Evolutionary conservation across 2,888 invertebrate species (phyloP), one percentile per base, ranked within the genome.

Genomic region (Agrochola circellaris): DNA sequence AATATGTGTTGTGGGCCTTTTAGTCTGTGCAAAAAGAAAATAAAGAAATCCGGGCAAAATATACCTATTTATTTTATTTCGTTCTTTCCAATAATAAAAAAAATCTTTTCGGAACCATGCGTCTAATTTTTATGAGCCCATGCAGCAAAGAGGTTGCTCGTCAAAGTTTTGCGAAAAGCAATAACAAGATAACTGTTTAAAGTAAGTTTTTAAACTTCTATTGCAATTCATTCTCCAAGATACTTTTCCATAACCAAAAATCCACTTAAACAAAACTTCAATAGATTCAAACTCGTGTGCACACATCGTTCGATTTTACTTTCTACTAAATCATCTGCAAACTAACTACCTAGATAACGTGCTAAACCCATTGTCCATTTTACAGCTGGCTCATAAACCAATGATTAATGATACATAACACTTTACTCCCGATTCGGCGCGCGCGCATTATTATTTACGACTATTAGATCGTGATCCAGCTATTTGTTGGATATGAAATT

Each of bases 401-500:
- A 77, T 77, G 88, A 91, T 91, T 90, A 91, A 92, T 91, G 87
- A 89, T 89, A 83, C 79, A 83, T 88, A 89, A 87, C 83, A 87
- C 83, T 81, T 73, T 74, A 79, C 77, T 81, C 74, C 80, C 71
- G 60, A 86, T 79, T 86, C 86, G 84, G 86, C 84, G 88, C 82
- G 73, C 84, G 87, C 85, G 86, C 88, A 76, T 81, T 78, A 77
- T 82, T 83, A 90, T 90, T 91, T 90, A 89, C 83, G 73, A 79
- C 73, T 79, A 64, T 54, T 42, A 82, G 79, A 85, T 93, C 94
- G 94, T 94, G 94, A 92, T 89, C 81, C 34, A 82, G 87, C 89
- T 87, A 92, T 94, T 94, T 91, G 90, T 88, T 85, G 11, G 56
- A 13, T 81, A 84, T n/a, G 26, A 79, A 84, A 79, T 1, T 6